Base-by-base conservation (phyloP, 2,113 vertebrate species). In the Myotis davidii region DNA sequence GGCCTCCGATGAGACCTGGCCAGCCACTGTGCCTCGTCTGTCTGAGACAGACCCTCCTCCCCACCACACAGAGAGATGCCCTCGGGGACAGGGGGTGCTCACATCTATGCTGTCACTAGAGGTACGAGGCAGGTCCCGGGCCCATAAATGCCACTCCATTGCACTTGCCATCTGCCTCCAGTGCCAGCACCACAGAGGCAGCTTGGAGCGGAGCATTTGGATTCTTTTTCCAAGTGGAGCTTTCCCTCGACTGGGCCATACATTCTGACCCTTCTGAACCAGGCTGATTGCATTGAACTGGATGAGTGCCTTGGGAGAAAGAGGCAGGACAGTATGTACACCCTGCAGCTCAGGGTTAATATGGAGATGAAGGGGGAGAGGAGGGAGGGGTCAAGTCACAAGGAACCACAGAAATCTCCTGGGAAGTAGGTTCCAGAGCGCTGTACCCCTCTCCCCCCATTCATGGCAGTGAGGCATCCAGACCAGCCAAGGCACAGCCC, bases 401-500 rank as follows among this genome's bases (percentile, higher is more conserved):
- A 29, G 59, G 39, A 20, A 3, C 56, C 64, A 91, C 59, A 25
- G 10, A 73, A 83, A 34, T 45, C 59, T 61, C 52, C 13, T 0
- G 0, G 64, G 42, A 29, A 86, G 42, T 3, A 2, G 17, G 27
- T 45, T 76, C 76, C 4, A 37, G 82, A 45, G 18, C 0, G 0
- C 37, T 0, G n/a, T 9, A 11, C 20, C 70, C 29, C 37, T 4
- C 6, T 20, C 34, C 6, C 14, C 9, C 52, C 27, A 0, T 17
- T 42, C 56, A 42, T 1, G 2, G 39, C 5, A 2, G 7, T 0
- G 34, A 81, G 56, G 48, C 6, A 0, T 11, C 25, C 48, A 14
- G 70, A 52, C 39, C 0, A 0, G 56, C 90, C 1, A 0, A 13
- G 29, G 5, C 52, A 21, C 45, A 0, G 8, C 12, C 11, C 29